Percentiles rank a stretch among this genome's conserved stretches.
Evolutionary conservation across 2,113 vertebrate species (phyloP).

Genomic region (Pao palembangensis): DNA sequence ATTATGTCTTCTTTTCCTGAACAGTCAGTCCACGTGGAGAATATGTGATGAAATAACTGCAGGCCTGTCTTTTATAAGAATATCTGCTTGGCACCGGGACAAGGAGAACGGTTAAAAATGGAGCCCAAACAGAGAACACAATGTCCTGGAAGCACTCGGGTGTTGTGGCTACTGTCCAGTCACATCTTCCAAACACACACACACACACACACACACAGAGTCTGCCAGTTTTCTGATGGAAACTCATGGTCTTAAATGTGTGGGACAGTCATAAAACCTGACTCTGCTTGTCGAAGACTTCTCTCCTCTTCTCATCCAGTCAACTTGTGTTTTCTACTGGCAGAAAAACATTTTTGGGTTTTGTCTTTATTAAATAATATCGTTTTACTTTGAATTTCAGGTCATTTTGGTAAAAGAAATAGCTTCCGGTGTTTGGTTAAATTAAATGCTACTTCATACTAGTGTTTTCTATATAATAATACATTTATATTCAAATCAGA

Average conservation of each 20-base stretch:
- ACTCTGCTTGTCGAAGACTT: slow-evolving; percentile 40
- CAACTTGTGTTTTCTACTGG: slow-evolving; percentile 36
- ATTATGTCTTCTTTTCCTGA: background rate
- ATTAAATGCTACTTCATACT: no score
- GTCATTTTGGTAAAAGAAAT: no score
- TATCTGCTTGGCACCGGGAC: slow-evolving; percentile 42
- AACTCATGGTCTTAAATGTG: slow-evolving; percentile 57
- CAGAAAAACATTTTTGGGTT: slow-evolving; percentile 22
- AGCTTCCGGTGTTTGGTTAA: no score
- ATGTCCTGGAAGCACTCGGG: slow-evolving; percentile 56
- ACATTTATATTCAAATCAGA: no score
- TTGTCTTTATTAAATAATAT: slow-evolving; percentile 5
- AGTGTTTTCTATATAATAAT: no score
- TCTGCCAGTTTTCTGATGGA: slow-evolving; percentile 53
- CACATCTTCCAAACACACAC: slow-evolving; percentile 34
- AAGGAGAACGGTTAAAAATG: slow-evolving; percentile 51
- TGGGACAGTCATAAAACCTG: slow-evolving; percentile 49
- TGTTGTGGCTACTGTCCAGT: slow-evolving; percentile 60
- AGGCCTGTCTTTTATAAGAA: slow-evolving; percentile 15
- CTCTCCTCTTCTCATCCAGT: slow-evolving; percentile 31
- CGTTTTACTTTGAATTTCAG: slow-evolving; percentile 5
- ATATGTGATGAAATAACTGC: slow-evolving; percentile 5
- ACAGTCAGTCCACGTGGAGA: background rate
- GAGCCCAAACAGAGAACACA: slow-evolving; percentile 62
- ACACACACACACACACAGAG: slow-evolving; percentile 7